These are phyloP conservation scores for Cephus spinipes DNA, from an alignment of 2,888 invertebrate genomes.

Conservation along the genomic window DNA sequence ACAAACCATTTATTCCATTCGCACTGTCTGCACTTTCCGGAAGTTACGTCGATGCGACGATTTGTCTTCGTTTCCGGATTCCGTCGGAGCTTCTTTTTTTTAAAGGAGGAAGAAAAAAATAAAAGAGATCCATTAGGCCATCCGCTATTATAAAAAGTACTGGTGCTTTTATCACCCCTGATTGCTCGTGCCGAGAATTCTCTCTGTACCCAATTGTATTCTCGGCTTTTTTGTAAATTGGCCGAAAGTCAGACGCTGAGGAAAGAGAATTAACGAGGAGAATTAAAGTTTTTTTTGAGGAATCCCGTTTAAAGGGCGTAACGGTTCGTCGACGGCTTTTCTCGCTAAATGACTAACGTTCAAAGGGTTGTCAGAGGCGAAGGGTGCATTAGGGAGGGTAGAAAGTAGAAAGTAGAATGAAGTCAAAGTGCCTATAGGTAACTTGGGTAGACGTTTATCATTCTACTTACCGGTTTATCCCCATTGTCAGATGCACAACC, in stretches of 20 bases:
- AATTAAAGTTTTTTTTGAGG: neutral
- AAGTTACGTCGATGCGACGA: neutral
- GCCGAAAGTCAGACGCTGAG: neutral
- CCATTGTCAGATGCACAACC: constrained; percentile 20
- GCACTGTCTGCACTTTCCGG: neutral
- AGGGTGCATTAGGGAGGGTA: neutral
- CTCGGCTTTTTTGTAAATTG: neutral
- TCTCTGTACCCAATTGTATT: neutral
- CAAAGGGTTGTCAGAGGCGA: neutral
- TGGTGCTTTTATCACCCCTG: neutral
- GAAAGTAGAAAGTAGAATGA: neutral
- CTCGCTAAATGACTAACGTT: neutral
- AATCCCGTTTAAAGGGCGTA: neutral
- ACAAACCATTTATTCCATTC: neutral
- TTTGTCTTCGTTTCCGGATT: neutral
- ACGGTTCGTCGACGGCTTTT: neutral
- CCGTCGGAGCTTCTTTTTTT: neutral
- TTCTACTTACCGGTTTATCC: constrained; percentile 30
- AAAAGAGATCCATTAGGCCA: neutral
- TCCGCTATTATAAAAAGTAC: neutral
- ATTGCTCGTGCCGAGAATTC: neutral
- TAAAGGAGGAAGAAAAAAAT: neutral
- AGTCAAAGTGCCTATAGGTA: neutral
- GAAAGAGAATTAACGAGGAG: neutral
- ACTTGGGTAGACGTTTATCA: neutral